Evolutionary conservation across 2,113 vertebrate genomes (phyloP), one percentile per base, ranked within the genome.

Genomic region (Picathartes gymnocephalus): DNA sequence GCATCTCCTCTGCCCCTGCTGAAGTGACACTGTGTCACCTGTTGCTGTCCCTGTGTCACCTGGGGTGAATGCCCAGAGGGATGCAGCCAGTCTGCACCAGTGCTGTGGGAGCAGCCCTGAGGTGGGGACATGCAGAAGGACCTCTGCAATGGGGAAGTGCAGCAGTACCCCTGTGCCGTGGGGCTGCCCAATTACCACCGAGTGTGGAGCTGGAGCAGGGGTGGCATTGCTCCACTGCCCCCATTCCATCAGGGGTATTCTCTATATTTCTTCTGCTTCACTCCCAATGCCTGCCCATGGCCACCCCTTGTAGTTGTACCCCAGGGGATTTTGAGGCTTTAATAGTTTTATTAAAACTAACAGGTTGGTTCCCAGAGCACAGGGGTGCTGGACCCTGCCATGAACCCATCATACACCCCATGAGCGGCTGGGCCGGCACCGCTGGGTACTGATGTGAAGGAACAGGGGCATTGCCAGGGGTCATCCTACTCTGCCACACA

Each of bases 381-480:
- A 0, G 69, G 15, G 45, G 15, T 35, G 51, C 31, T 84, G 81
- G 15, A 28, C 8, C 20, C 6, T 37, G 19, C 39, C 10, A 2
- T 8, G 42, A 51, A 6, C 8, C 53, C 58, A 16, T 6, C 2
- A 0, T 1, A 28, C 1, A 0, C 27, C 21, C 18, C 4, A 1
- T 0, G 0, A 39, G 30, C 1, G 1, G 54, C 51, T 2, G 1
- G 31, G 31, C 37, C 19, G 11, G 48, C 60, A 35, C 8, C 0
- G 0, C 58, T 47, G 72, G 51, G 35, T 28, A 31, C 58, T 4
- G 1, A 28, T 0, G 0, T 11, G 40, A 40, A 92, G 69, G 33
- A 72, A 33, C 42, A 62, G 62, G 50, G 48, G 45, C 31, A 53
- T 44, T 4, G 0, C 37, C 24, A 45, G 17, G 15, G 31, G 8